These are phyloP conservation scores for Agraylea sexmaculata DNA, from an alignment of 1,140 invertebrate genomes.

Conservation along the genomic window DNA sequence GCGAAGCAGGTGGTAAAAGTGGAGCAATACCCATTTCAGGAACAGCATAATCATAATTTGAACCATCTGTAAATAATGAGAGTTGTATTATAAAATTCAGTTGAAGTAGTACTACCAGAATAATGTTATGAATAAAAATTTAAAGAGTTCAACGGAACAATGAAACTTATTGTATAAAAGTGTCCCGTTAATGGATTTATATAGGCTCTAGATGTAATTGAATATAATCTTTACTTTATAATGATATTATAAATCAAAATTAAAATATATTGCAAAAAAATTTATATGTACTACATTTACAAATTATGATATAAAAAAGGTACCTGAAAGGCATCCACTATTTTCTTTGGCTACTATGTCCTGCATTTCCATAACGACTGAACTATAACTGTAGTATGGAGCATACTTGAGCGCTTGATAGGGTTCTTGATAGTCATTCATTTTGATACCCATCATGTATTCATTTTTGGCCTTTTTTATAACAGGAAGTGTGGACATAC, in stretches of 20 bases:
- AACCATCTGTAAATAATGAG: slow-evolving; percentile 27
- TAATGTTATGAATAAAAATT: no score
- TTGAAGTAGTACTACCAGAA: no score
- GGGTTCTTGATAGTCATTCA: slow-evolving; percentile 68
- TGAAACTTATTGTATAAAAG: no score
- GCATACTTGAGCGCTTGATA: slow-evolving; percentile 65
- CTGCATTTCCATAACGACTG: slow-evolving; percentile 65
- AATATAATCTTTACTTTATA: no score
- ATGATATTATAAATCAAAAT: no score
- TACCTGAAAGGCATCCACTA: slow-evolving; percentile 41
- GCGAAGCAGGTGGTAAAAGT: slow-evolving; percentile 33
- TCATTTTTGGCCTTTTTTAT: slow-evolving; percentile 35
- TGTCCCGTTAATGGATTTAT: no score
- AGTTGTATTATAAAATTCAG: no score
- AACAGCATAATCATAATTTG: slow-evolving; percentile 61
- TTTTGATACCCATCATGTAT: slow-evolving; percentile 42
- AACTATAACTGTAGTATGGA: slow-evolving; percentile 68
- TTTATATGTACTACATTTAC: no score
- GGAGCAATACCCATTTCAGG: slow-evolving; percentile 59
- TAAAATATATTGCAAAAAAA: no score
- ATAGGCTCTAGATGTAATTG: no score
- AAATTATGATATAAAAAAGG: no score
- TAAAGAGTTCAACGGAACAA: no score
- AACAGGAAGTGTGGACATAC: slow-evolving; percentile 42
- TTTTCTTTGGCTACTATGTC: slow-evolving; percentile 50